phyloP scores from a whole-genome alignment of 2,888 invertebrate species.

The Mactromeris polynyma region DNA sequence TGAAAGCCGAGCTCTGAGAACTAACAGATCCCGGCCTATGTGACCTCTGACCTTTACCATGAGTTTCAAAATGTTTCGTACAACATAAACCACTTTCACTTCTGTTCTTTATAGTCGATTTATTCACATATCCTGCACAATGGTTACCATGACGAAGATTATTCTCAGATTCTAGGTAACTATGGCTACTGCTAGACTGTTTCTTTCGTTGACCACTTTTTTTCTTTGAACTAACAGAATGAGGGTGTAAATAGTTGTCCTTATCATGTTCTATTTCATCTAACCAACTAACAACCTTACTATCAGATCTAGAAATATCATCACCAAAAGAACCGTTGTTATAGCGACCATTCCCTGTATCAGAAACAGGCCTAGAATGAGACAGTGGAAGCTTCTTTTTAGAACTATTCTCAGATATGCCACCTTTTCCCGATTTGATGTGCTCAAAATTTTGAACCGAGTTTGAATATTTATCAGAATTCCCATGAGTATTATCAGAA shows the following conservation, averaged over 20 bases:
- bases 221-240: constrained; percentile 41
- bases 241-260: constrained; percentile 56
- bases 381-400: not conserved
- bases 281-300: not conserved
- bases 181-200: not conserved
- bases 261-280: constrained; percentile 15
- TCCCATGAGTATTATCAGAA: not conserved
- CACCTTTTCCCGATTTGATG: not conserved
- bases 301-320: not conserved
- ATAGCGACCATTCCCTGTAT: constrained; percentile 18
- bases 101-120: not conserved
- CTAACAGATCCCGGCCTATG: constrained; percentile 24
- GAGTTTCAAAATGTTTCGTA: not conserved
- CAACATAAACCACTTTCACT: not conserved
- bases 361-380: constrained; percentile 33
- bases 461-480: not conserved
- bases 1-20: constrained; percentile 35
- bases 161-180: constrained; percentile 23
- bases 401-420: not conserved
- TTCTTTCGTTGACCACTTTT: constrained; percentile 24
- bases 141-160: constrained; percentile 35
- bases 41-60: not conserved
- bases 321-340: not conserved
- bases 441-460: not conserved
- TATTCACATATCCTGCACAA: not conserved